Conservation (phyloP, 2,888 invertebrate genomes). For the Sepiola atlantica region DNA sequence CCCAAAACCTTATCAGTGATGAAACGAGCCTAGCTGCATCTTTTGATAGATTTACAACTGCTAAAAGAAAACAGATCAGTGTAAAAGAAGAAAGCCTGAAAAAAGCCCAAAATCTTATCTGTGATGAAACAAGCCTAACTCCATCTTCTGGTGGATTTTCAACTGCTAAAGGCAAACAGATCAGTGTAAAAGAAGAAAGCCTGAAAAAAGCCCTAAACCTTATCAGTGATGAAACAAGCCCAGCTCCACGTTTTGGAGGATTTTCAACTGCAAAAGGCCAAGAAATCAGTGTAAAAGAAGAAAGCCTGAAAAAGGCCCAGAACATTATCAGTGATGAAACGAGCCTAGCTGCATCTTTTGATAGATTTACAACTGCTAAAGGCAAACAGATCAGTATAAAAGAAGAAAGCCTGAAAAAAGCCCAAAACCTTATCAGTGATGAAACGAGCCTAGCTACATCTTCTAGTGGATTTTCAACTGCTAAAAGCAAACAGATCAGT, state of each 20-base stretch:
- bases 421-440: background rate
- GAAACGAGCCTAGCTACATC: background rate
- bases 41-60: background rate
- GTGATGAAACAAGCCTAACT: background rate
- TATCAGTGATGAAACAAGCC: background rate
- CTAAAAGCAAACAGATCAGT: background rate
- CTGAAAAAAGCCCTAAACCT: background rate
- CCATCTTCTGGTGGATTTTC: background rate
- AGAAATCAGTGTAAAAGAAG: background rate
- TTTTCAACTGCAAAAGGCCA: background rate
- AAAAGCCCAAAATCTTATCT: background rate
- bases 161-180: background rate
- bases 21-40: background rate
- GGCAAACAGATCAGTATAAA: background rate
- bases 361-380: background rate
- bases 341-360: background rate
- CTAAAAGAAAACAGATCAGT: background rate
- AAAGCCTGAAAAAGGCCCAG: background rate
- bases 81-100: background rate
- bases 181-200: background rate
- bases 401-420: conserved; percentile 34
- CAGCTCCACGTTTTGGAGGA: background rate
- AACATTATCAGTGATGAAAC: background rate
- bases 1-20: background rate
- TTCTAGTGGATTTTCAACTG: background rate